Conservation (phyloP, 2,888 invertebrate genomes). For the Xanthorhoe designata region DNA sequence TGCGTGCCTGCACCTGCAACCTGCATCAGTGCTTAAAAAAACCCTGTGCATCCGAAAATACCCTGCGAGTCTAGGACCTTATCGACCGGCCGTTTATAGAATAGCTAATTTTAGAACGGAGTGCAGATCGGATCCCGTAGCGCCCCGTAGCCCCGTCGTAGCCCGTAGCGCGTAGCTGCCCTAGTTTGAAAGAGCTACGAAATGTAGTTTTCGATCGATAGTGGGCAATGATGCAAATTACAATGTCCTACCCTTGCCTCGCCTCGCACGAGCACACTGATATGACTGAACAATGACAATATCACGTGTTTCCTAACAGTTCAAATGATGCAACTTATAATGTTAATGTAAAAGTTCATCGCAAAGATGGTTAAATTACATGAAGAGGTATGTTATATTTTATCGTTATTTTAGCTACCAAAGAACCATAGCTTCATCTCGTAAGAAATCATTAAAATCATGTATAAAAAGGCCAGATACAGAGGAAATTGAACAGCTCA, state of each 20-base stretch:
- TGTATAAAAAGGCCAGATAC: not conserved
- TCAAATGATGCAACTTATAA: constrained; percentile 28
- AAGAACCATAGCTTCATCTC: not conserved
- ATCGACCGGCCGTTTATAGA: constrained; percentile 37
- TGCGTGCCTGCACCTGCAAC: constrained; percentile 70
- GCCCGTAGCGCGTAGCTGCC: constrained; percentile 38
- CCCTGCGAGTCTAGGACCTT: constrained; percentile 21
- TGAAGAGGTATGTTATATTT: constrained; percentile 31
- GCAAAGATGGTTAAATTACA: constrained; percentile 35
- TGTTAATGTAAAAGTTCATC: constrained; percentile 23
- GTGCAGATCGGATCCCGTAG: constrained; percentile 47
- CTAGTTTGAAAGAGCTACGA: constrained; percentile 37
- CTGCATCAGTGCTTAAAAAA: constrained; percentile 58
- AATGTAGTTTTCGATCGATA: constrained; percentile 44
- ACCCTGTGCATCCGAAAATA: constrained; percentile 32
- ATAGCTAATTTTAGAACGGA: constrained; percentile 36
- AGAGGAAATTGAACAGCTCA: not conserved
- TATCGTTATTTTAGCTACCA: constrained; percentile 6
- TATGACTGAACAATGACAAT: constrained; percentile 15
- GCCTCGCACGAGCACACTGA: constrained; percentile 11
- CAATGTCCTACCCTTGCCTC: constrained; percentile 20
- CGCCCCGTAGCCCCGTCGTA: constrained; percentile 49
- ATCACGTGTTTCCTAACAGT: constrained; percentile 20
- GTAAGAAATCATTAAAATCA: not conserved
- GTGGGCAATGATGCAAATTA: constrained; percentile 35